phyloP scores from a whole-genome alignment of 2,797 vertebrate species.

The Crocodylus rhombifer region DNA sequence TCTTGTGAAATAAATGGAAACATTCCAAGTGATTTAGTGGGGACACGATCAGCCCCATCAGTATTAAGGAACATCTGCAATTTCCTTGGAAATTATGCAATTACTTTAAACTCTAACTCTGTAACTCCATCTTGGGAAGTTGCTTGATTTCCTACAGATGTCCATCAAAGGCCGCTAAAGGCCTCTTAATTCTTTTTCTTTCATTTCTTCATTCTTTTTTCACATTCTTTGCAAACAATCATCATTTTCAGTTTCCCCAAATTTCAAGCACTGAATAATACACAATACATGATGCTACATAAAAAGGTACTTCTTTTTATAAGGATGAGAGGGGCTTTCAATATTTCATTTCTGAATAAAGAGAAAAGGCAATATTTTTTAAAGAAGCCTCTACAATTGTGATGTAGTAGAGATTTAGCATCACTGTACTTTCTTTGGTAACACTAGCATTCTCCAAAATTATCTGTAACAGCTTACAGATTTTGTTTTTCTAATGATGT shows the following conservation, averaged over 20 bases:
- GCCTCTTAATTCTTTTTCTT: neutral
- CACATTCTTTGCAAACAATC: neutral
- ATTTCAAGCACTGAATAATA: neutral
- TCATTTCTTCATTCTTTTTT: neutral
- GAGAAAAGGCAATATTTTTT: neutral
- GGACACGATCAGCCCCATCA: neutral
- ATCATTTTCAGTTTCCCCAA: neutral
- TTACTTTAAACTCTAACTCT: neutral
- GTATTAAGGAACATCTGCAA: fast-evolving
- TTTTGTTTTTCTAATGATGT: neutral
- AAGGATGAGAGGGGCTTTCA: neutral
- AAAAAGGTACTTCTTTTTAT: neutral
- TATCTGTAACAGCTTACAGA: neutral
- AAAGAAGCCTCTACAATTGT: neutral
- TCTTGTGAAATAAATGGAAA: neutral
- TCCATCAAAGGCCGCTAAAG: neutral
- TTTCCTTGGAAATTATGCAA: neutral
- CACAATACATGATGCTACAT: neutral
- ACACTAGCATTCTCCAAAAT: neutral
- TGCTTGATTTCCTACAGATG: neutral
- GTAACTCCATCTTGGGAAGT: neutral
- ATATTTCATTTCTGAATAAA: neutral
- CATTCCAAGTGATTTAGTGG: neutral
- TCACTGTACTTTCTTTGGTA: neutral
- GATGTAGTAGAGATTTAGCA: neutral